Evolutionary conservation across 1,140 invertebrate species (phyloP).

Genomic region (Danaus melanippus): DNA sequence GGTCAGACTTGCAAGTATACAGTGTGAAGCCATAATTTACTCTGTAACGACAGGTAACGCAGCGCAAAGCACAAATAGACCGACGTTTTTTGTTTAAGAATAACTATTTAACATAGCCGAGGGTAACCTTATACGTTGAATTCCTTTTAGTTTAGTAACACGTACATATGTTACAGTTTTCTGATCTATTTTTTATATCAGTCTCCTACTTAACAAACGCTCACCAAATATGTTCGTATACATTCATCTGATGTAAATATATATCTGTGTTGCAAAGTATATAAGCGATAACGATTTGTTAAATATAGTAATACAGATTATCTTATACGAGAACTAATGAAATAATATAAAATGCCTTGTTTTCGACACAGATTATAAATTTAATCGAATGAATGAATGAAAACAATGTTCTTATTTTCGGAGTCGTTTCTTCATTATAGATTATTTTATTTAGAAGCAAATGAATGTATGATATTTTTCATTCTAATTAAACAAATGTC

Average conservation of each 20-base stretch:
- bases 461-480: too few relatives aligned
- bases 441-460: too few relatives aligned
- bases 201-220: slow-evolving; percentile 9
- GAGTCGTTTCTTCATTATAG: too few relatives aligned
- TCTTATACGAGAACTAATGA: too few relatives aligned
- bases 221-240: slow-evolving; percentile 6
- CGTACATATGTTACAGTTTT: slow-evolving; percentile 21
- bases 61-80: slow-evolving; percentile 7
- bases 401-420: too few relatives aligned
- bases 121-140: slow-evolving; percentile 21
- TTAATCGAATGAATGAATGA: too few relatives aligned
- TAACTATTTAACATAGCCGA: slow-evolving; percentile 15
- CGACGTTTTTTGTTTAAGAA: slow-evolving; percentile 15
- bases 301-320: too few relatives aligned
- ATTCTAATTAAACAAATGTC: too few relatives aligned
- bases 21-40: slow-evolving; percentile 10
- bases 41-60: background rate
- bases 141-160: slow-evolving; percentile 9
- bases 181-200: slow-evolving; percentile 9
- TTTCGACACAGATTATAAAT: too few relatives aligned
- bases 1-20: slow-evolving; percentile 22
- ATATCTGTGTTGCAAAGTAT: background rate
- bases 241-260: too few relatives aligned
- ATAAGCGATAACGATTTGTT: too few relatives aligned
- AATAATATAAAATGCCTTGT: too few relatives aligned